A percentile compares a stretch with the other conserved stretches of the same genome.
Conservation (phyloP, 2,797 vertebrate genomes). For the Pseudocheirus occidentalis region DNA sequence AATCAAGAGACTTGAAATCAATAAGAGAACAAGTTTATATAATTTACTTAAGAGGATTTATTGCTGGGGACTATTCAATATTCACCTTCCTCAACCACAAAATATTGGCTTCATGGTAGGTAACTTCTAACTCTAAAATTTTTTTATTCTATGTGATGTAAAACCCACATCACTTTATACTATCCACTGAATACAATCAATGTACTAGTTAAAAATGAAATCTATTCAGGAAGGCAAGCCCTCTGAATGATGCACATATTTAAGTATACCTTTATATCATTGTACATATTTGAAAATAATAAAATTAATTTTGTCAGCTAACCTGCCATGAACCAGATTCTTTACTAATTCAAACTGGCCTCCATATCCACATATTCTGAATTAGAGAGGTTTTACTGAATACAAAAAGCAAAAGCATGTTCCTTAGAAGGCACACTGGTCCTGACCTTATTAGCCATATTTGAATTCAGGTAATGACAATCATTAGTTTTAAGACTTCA, state of each 20-base stretch:
- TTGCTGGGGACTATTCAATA: too few relatives aligned
- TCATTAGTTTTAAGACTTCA: too few relatives aligned
- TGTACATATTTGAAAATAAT: neutral
- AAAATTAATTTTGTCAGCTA: neutral
- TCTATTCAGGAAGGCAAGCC: neutral
- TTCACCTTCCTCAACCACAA: too few relatives aligned
- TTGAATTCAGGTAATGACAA: too few relatives aligned
- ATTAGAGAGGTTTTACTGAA: neutral
- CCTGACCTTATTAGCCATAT: neutral
- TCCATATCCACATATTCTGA: conserved; percentile 1
- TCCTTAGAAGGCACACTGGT: neutral
- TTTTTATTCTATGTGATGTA: too few relatives aligned
- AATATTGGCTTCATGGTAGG: too few relatives aligned
- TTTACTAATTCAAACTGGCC: neutral
- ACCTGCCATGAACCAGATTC: neutral
- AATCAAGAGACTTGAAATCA: too few relatives aligned
- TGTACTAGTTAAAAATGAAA: neutral
- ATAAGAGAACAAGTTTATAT: too few relatives aligned
- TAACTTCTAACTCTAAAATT: too few relatives aligned
- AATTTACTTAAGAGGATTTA: too few relatives aligned
- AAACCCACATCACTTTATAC: too few relatives aligned
- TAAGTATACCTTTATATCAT: neutral
- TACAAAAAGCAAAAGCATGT: neutral
- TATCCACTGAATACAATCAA: too few relatives aligned
- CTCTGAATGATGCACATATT: neutral